Base-by-base conservation (phyloP, 2,797 vertebrate genomes). In the Pipistrellus pygmaeus region DNA sequence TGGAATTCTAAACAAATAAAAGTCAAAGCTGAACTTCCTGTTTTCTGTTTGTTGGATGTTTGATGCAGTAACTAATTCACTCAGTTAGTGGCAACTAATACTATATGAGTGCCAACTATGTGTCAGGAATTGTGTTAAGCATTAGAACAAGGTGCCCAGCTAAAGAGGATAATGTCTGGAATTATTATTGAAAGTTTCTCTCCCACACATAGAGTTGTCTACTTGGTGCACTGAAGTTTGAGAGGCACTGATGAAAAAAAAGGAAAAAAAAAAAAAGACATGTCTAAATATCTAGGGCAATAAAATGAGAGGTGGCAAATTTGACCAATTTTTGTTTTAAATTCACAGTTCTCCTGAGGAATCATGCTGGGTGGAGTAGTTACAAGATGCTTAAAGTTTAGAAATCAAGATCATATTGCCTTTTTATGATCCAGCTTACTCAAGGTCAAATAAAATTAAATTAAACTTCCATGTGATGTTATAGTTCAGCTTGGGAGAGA, bases 401-500 rank as follows among this genome's bases (percentile, higher is more conserved):
- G 55, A 94, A 91, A 13, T 48, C 53, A 53, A 90, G 73, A 91
- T 90, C 66, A 46, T 66, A 86, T 35, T 89, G 32, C 23, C 25
- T 91, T 62, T 76, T 92, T 66, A 85, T 85, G 69, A 87, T 77
- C 3, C 53, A 95, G n/a, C 25, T 88, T 89, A 60, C 35, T 87
- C 68, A 89, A 92, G 62, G 30, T 92, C 55, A 96, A 93, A 96
- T 81, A 46, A 92, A 96, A 84, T 90, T 83, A 88, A 91, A 83
- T 53, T 92, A 87, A 96, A 64, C 23, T 80, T 84, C 27, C 20
- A 41, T 20, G 20, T 84, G 48, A 53, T 48, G 0, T 72, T 71
- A 32, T 35, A 73, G 30, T 82, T 96, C 62, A 95, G 55, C 30
- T 76, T 32, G 25, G 73, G 71, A 95, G 88, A 93, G 21, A 93